Base-by-base conservation (phyloP, 1,140 invertebrate species). In the Saxidomus purpurata region DNA sequence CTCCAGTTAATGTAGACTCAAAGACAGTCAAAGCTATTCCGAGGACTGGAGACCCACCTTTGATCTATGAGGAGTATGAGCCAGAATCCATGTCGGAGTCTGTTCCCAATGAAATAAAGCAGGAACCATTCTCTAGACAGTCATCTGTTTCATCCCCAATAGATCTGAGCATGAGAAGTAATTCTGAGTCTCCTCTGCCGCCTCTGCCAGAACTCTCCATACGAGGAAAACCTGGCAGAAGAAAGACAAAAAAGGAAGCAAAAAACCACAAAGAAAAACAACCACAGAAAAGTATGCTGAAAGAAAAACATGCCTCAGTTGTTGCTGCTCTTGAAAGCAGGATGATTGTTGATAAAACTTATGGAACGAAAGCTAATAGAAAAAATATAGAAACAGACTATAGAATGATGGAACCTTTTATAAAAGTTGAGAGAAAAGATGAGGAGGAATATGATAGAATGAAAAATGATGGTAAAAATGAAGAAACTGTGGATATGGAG, bases 291-390 rank as follows among this genome's bases (percentile, higher is more conserved):
- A 80, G 86, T 19, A 69, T 47, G 59, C 13, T 71, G 25, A 80
- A 80, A 52, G 76, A 80, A 79, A 88, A 80, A n/a, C 86, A 88
- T 88, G 74, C 86, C 11, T 47, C 49, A 13, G 22, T 88, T 1
- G 76, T 88, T 6, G 86, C 86, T 25, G 86, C 86, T 38, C 86
- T 88, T 71, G 76, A 88, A 81, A 28, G 55, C 15, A 80, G 28
- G 22, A n/a, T n/a, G 22, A n/a, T 61, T 81, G 40, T 34, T 3
- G 80, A 67, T 0, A 63, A 67, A 43, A 17, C 36, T 25, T 43
- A 63, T 82, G 17, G 15, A 52, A 22, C 1, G 25, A 49, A 79
- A 25, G 43, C 28, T 22, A 36, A 79, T 49, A 47, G 28, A 36
- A 55, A 55, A 52, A 19, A 0, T 47, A 25, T 15, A 38, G 28